Conservation (phyloP, 2,797 vertebrate genomes). For the Morus bassanus region DNA sequence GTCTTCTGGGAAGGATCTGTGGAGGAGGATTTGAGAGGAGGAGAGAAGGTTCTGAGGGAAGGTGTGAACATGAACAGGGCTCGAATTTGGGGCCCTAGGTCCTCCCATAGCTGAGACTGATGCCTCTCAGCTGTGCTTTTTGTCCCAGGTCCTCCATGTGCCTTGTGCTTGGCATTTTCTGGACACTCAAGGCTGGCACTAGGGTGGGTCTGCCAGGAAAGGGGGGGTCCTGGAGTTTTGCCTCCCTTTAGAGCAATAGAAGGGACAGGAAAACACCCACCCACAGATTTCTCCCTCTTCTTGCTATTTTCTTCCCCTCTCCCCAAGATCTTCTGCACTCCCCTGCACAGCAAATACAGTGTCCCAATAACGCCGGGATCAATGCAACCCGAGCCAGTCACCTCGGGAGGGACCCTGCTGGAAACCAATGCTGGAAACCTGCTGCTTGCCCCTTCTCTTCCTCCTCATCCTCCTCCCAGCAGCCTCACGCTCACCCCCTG, state of each 20-base stretch:
- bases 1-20: no score
- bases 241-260: neutral
- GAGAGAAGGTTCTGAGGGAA: neutral
- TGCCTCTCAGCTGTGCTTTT: neutral
- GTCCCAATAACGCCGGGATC: neutral
- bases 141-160: rapidly evolving
- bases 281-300: neutral
- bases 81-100: neutral
- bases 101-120: neutral
- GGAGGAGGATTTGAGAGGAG: neutral
- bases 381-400: neutral
- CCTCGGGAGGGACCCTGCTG: neutral
- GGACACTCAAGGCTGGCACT: neutral
- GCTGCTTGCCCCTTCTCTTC: neutral
- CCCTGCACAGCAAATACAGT: neutral
- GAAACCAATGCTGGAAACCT: neutral
- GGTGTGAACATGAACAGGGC: neutral
- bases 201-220: neutral
- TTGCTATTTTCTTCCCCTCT: neutral
- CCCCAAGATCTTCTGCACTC: neutral
- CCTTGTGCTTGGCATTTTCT: neutral
- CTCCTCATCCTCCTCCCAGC: neutral
- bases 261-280: neutral
- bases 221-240: neutral
- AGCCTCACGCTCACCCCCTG: neutral